Conservation (phyloP, 2,888 invertebrate species). For the Onthophagus sagittarius region DNA sequence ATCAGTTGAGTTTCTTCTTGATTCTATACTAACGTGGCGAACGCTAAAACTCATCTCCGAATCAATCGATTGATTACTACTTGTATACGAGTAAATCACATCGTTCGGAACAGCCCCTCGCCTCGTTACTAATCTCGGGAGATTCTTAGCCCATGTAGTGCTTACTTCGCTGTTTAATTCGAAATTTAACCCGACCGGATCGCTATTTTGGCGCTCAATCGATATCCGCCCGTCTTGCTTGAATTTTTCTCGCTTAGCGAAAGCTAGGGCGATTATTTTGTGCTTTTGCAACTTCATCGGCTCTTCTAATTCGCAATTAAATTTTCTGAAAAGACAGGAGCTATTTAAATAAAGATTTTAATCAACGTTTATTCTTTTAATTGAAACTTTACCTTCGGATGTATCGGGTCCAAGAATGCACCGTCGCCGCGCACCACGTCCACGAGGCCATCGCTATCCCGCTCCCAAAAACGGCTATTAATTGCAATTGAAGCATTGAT, state of each 20-base stretch:
- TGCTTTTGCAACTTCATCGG: conserved; percentile 77
- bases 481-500: conserved; percentile 75
- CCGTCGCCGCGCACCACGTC: conserved; percentile 87
- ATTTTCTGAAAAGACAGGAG: conserved; percentile 55
- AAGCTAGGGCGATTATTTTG: conserved; percentile 87
- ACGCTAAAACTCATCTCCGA: conserved; percentile 71
- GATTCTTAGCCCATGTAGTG: conserved; percentile 87
- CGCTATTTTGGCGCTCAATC: conserved; percentile 83
- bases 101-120: conserved; percentile 75
- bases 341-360: background rate
- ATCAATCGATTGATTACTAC: conserved; percentile 55
- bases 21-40: conserved; percentile 80
- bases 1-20: conserved; percentile 81
- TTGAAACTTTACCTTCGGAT: conserved; percentile 62
- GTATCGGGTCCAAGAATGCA: conserved; percentile 83
- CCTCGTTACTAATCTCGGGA: conserved; percentile 81
- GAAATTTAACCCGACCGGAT: conserved; percentile 81
- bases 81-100: conserved; percentile 52
- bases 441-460: conserved; percentile 89
- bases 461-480: conserved; percentile 77
- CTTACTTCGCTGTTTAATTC: conserved; percentile 76
- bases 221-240: conserved; percentile 81
- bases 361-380: conserved; percentile 9
- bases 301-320: conserved; percentile 63
- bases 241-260: conserved; percentile 80